These are phyloP conservation scores for Drosophila willistoni DNA, from an alignment of 1,140 invertebrate genomes.

Conservation along the genomic window DNA sequence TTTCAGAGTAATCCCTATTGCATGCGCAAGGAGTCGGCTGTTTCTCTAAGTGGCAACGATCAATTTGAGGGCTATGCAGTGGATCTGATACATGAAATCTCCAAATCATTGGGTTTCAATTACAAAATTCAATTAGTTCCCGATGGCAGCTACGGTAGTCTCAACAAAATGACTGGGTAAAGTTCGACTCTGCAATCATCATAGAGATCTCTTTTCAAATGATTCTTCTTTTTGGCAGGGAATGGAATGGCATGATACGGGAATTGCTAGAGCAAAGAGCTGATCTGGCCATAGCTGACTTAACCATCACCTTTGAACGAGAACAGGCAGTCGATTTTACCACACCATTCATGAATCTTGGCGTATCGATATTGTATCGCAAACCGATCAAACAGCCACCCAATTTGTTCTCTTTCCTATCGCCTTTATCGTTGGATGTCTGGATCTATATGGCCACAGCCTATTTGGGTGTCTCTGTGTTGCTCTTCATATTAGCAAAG, in stretches of 20 bases:
- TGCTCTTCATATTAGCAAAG: conserved; percentile 97
- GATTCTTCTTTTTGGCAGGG: conserved; percentile 83
- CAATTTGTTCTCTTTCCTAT: conserved; percentile 96
- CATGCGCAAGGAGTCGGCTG: conserved; percentile 93
- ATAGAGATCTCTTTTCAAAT: background rate
- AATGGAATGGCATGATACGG: conserved; percentile 98
- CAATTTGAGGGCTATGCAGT: conserved; percentile 95
- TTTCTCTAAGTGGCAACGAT: conserved; percentile 91
- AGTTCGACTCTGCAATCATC: background rate
- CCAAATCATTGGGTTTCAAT: conserved; percentile 94
- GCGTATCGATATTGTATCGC: conserved; percentile 95
- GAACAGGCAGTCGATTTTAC: conserved; percentile 96
- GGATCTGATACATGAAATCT: conserved; percentile 94
- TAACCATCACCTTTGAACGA: conserved; percentile 96
- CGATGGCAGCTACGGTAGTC: conserved; percentile 92
- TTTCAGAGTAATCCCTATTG: conserved; percentile 94
- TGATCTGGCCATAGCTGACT: conserved; percentile 95
- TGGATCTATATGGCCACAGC: conserved; percentile 98
- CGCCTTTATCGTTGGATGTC: conserved; percentile 95
- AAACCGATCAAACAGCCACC: conserved; percentile 95
- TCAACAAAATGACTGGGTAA: conserved; percentile 87
- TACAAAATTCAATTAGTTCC: conserved; percentile 93
- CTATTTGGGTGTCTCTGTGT: conserved; percentile 95
- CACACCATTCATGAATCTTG: conserved; percentile 98
- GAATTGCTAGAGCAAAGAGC: conserved; percentile 95